Percentiles rank a stretch among this genome's conserved stretches.
These are phyloP conservation scores for Cecidostiba fungosa DNA, from an alignment of 2,888 invertebrate genomes.

Conservation along the genomic window DNA sequence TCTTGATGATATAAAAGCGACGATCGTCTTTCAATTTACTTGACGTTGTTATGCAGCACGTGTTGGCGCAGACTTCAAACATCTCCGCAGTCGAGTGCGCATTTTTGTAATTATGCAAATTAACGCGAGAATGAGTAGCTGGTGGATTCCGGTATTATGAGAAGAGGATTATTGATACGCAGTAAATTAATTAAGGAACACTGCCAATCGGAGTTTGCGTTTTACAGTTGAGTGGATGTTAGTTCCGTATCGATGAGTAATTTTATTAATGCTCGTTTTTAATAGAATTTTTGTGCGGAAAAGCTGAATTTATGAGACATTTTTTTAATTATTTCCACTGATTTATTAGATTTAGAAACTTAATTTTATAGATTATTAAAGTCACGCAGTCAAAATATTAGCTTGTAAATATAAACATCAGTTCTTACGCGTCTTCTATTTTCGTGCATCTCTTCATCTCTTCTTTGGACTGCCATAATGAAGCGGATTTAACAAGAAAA, in stretches of 20 bases:
- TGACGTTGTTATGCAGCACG: background rate
- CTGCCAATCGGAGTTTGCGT: background rate
- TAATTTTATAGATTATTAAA: too few species aligned
- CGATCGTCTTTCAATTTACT: background rate
- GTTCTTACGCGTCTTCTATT: too few species aligned
- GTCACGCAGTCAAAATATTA: too few species aligned
- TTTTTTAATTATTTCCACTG: too few species aligned
- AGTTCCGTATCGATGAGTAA: background rate
- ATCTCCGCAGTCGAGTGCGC: background rate
- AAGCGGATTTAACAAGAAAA: background rate
- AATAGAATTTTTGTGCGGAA: too few species aligned
- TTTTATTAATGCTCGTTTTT: too few species aligned
- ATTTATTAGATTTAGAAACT: too few species aligned
- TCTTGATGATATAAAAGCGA: background rate
- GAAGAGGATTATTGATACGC: background rate
- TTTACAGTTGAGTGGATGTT: background rate
- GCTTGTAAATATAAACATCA: too few species aligned
- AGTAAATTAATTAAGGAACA: background rate
- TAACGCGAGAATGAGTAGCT: background rate
- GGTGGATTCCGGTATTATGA: background rate
- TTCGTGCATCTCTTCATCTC: too few species aligned
- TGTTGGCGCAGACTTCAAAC: background rate
- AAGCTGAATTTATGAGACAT: too few species aligned
- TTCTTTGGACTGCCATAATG: background rate
- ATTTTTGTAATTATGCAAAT: slow-evolving; percentile 11